Percentiles rank a stretch among this genome's conserved stretches.
These are phyloP conservation scores for Tenebrio molitor DNA, from an alignment of 1,140 invertebrate species.

Conservation along the genomic window DNA sequence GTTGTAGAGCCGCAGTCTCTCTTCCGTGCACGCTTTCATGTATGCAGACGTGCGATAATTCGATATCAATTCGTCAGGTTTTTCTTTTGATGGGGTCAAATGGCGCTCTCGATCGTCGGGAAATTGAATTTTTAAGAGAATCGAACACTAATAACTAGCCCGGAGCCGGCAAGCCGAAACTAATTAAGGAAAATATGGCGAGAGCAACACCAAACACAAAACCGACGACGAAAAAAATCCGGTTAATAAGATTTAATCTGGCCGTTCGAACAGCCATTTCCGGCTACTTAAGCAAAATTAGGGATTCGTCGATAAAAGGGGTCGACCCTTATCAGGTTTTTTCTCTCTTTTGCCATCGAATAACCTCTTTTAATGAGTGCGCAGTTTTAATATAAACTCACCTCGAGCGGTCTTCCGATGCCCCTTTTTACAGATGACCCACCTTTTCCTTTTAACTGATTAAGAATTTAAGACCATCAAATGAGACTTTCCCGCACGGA, in stretches of 20 bases:
- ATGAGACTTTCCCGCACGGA: no score
- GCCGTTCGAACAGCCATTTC: slow-evolving; percentile 4
- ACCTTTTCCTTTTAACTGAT: no score
- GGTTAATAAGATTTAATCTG: slow-evolving; percentile 1
- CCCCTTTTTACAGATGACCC: no score
- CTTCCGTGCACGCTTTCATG: neutral
- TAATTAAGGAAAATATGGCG: slow-evolving; percentile 9
- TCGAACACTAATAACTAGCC: neutral
- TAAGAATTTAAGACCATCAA: no score
- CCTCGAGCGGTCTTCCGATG: no score
- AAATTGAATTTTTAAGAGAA: slow-evolving; percentile 17
- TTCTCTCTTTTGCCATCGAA: neutral
- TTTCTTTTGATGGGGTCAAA: neutral
- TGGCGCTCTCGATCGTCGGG: neutral
- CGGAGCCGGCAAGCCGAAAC: slow-evolving; percentile 12
- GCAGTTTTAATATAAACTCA: no score
- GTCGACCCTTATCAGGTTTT: slow-evolving; percentile 6
- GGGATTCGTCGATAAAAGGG: slow-evolving; percentile 2
- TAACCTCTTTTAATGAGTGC: neutral
- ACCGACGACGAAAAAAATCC: neutral
- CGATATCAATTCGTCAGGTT: slow-evolving; percentile 3
- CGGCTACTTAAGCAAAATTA: slow-evolving; percentile 21
- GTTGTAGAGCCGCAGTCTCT: slow-evolving; percentile 14
- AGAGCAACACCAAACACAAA: slow-evolving; percentile 14
- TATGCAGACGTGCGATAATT: slow-evolving; percentile 18